Base-by-base conservation (phyloP, 2,113 vertebrate species). In the Chauna torquata region DNA sequence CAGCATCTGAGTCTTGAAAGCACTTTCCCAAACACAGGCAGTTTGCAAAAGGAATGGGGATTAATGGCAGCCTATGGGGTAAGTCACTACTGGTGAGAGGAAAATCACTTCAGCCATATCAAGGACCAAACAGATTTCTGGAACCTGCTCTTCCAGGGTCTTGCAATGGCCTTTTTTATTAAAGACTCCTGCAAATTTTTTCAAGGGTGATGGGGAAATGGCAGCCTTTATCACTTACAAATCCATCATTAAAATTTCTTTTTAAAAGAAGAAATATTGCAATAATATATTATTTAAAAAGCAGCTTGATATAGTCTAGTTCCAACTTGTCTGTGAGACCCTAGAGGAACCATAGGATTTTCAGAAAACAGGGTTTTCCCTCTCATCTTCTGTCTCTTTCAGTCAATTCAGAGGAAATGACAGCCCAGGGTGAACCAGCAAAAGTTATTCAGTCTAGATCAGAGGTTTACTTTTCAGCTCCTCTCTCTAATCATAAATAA, bases 401-500 rank as follows among this genome's bases (percentile, higher is more conserved):
- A 82, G 74, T 30, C 62, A 71, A 23, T 55, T 85, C 59, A 59
- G 57, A 5, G 28, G 78, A 57, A 87, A 79, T 84, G 86, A 70
- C 36, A 79, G 82, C 74, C 92, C 71, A 72, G 82, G 72, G 81
- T 23, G 44, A 88, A 94, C 57, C 0, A 0, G 77, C 42, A 91
- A 85, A 89, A 89, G 65, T 84, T 69, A 82, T 91, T 95, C 93
- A 59, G 49, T 52, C 17, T 82, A 72, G 81, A 89, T 89, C 92
- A 96, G 94, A 97, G 81, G 95, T 95, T 87, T 87, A 76, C 86
- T 92, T 91, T 94, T 79, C 86, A 91, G 45, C 66, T 97, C 32
- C 32, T 34, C 45, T 94, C 58, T 77, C 70, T 92, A 91, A 85
- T 82, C 76, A 69, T 89, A 94, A 89, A 76, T 87, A 95, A 90